phyloP scores from a whole-genome alignment of 2,888 invertebrate species.

The Sminthurides aquaticus region DNA sequence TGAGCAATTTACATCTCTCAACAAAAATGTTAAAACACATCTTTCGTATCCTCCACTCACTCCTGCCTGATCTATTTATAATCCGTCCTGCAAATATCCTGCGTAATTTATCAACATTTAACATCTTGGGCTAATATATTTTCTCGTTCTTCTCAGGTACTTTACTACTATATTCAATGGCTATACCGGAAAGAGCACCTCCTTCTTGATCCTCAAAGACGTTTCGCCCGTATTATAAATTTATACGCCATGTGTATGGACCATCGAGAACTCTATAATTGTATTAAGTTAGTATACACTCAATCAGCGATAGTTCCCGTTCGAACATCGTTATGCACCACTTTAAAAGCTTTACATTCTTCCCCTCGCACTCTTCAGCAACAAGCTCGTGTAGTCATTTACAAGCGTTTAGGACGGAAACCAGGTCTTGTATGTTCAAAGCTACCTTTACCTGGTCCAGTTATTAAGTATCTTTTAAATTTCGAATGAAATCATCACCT shows the following conservation, averaged over 20 bases:
- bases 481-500: too few relatives aligned
- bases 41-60: not conserved
- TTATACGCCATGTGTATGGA: constrained; percentile 52
- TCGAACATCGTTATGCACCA: constrained; percentile 54
- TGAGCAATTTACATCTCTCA: constrained; percentile 24
- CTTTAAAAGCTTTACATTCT: constrained; percentile 59
- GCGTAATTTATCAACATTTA: not conserved
- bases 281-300: constrained; percentile 57
- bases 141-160: constrained; percentile 50
- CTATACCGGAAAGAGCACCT: constrained; percentile 56
- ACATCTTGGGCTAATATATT: not conserved
- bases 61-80: too few relatives aligned
- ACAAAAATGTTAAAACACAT: too few relatives aligned
- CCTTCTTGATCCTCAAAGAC: constrained; percentile 54
- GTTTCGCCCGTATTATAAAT: constrained; percentile 60
- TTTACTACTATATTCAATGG: constrained; percentile 64
- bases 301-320: constrained; percentile 58
- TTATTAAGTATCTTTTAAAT: constrained; percentile 60
- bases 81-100: constrained; percentile 1
- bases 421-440: constrained; percentile 18
- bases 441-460: constrained; percentile 59
- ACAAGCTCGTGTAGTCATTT: constrained; percentile 62
- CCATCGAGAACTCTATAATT: constrained; percentile 57
- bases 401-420: constrained; percentile 56
- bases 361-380: constrained; percentile 65